phyloP scores from a whole-genome alignment of 2,888 invertebrate genomes.

The Heliconius erato region DNA sequence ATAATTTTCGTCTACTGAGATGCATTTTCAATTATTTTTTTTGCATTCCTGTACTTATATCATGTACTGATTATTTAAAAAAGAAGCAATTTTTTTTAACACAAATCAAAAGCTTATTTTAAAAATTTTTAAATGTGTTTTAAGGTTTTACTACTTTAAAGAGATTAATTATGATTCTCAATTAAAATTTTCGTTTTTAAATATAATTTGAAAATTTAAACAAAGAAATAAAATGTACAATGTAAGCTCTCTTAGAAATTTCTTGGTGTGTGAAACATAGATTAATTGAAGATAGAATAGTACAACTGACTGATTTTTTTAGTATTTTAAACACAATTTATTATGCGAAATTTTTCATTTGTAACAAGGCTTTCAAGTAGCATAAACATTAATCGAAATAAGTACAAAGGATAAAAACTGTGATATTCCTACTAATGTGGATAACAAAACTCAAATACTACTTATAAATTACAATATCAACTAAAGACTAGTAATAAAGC shows the following conservation, averaged over 20 bases:
- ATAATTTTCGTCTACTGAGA: slow-evolving; percentile 43
- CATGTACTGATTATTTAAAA: slow-evolving; percentile 29
- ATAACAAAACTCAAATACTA: slow-evolving; percentile 6
- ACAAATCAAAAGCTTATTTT: neutral
- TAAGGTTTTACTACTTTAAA: neutral
- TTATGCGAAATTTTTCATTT: slow-evolving; percentile 5
- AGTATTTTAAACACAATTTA: slow-evolving; percentile 22
- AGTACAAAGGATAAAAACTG: slow-evolving; percentile 52
- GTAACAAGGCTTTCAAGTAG: neutral
- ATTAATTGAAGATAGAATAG: slow-evolving; percentile 26
- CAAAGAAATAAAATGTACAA: neutral
- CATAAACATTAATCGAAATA: slow-evolving; percentile 33
- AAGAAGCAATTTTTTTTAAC: neutral
- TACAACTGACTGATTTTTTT: slow-evolving; percentile 29
- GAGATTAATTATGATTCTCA: neutral
- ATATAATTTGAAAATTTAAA: slow-evolving; percentile 1
- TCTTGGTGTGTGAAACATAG: slow-evolving; percentile 2
- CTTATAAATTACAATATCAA: slow-evolving; percentile 18
- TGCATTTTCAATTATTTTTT: slow-evolving; percentile 25
- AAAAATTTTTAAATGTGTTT: neutral
- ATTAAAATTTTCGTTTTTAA: neutral
- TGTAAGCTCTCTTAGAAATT: slow-evolving; percentile 13
- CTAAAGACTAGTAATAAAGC: slow-evolving; percentile 29
- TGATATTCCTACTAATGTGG: slow-evolving; percentile 52
- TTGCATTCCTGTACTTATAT: slow-evolving; percentile 29